These are phyloP conservation scores for Dicrurus megarhynchus DNA, from an alignment of 2,113 vertebrate genomes.

Conservation along the genomic window DNA sequence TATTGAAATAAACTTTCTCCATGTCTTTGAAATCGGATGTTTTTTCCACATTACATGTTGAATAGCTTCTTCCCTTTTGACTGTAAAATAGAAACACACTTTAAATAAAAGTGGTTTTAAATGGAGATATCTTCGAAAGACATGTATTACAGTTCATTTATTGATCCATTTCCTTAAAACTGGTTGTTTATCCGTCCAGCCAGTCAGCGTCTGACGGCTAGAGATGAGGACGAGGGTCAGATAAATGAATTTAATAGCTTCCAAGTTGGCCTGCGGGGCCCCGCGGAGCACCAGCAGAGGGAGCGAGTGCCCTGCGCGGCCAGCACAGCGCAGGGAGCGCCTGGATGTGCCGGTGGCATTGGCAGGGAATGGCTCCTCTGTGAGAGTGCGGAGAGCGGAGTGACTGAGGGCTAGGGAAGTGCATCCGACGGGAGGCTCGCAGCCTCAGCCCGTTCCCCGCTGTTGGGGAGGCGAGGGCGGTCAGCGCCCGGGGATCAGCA, in stretches of 20 bases:
- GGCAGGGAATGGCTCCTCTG: not conserved
- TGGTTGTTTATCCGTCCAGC: not conserved
- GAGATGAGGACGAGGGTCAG: not conserved
- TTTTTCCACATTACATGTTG: not conserved
- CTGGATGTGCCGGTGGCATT: fast-evolving
- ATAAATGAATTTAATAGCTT: not conserved
- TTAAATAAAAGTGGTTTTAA: not conserved
- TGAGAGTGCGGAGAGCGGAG: fast-evolving
- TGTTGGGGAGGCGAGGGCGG: fast-evolving
- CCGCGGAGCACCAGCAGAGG: not conserved
- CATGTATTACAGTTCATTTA: not conserved
- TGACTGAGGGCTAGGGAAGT: fast-evolving
- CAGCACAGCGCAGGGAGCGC: fast-evolving
- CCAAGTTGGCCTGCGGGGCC: fast-evolving
- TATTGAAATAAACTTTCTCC: not conserved
- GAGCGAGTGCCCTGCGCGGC: not conserved
- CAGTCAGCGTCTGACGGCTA: not conserved
- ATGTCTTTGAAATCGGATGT: not conserved
- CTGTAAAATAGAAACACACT: not conserved
- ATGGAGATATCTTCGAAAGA: not conserved
- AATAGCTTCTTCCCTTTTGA: not conserved
- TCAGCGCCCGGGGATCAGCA: not conserved
- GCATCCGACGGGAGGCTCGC: fast-evolving
- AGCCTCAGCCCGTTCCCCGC: not conserved
- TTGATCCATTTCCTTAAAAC: not conserved